Evolutionary conservation across 2,113 vertebrate genomes (phyloP), one percentile per base, ranked within the genome.

Genomic region (human (Homo sapiens)): DNA sequence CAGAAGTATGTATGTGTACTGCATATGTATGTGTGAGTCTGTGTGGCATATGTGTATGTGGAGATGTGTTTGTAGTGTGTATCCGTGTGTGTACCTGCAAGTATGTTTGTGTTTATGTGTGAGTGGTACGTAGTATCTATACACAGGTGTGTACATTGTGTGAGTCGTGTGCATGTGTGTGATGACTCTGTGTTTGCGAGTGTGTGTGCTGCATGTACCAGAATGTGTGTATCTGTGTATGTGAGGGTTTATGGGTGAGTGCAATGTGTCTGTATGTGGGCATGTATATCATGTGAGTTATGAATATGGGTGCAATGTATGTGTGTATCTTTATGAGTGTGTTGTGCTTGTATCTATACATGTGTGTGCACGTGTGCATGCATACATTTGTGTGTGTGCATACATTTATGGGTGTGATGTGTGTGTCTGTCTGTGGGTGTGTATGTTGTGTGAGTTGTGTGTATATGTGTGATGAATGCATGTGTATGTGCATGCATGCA

Each of bases 21-120:
- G 43, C 4, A 45, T 7, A 23, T 0, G 0, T 12, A 12, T 52
- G 16, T 35, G 23, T 61, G 3, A 14, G 3, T 52, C 4, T n/a
- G 20, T 55, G 13, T 43, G 32, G 55, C 25, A 73, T 14, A 0
- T 8, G 48, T 11, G 2, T 27, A 7, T 12, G 66, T 40, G 9
- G 3, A 11, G 38, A 68, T 45, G 16, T 52, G 12, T 27, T 50
- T 35, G 25, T 3, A 23, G 8, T 27, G 30, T 40, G 48, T 20
- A 61, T 61, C 59, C 23, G 3, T 61, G 23, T 25, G 20, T 27
- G 59, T 61, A 61, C 52, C 52, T 55, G 18, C 52, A 7, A 20
- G 6, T 55, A 55, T 55, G 52, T 55, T 52, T 52, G 52, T 55
- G 27, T 64, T 64, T 64, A 64, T 64, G 27, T 32, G 25, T 64